These are phyloP conservation scores for Hemicentrotus pulcherrimus DNA, from an alignment of 35 echinoderm and acorn worm genomes.

Conservation along the genomic window DNA sequence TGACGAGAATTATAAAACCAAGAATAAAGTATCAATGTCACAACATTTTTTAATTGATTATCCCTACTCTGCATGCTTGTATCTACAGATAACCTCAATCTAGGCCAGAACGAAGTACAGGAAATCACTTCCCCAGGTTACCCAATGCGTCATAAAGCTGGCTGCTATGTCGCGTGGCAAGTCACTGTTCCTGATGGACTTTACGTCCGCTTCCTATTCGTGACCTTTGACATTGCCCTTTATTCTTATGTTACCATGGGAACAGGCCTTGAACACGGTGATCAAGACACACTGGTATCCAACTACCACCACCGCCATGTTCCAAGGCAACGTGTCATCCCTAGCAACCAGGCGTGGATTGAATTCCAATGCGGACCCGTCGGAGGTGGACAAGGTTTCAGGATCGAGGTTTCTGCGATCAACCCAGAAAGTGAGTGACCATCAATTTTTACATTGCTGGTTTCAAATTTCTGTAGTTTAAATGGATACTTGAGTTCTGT, in stretches of 20 bases:
- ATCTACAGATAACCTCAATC: background rate
- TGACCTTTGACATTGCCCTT: background rate
- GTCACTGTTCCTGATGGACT: background rate
- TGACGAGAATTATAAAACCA: too few relatives aligned
- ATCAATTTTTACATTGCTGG: too few relatives aligned
- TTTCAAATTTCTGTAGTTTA: too few relatives aligned
- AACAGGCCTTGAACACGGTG: background rate
- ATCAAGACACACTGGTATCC: background rate
- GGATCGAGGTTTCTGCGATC: background rate
- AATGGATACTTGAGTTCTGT: too few relatives aligned
- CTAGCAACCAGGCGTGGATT: background rate
- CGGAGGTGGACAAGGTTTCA: background rate
- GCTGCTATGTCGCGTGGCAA: background rate
- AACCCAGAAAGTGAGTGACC: background rate
- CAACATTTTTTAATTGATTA: too few relatives aligned
- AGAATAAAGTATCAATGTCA: too few relatives aligned
- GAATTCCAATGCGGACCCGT: background rate
- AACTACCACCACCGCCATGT: background rate
- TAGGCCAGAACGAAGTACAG: background rate
- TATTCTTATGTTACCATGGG: background rate
- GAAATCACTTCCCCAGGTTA: background rate
- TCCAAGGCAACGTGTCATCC: background rate
- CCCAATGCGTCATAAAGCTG: background rate
- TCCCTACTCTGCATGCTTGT: background rate
- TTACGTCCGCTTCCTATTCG: background rate